These are phyloP conservation scores for Paradoxurus hermaphroditus DNA, from an alignment of 2,113 vertebrate genomes.

Conservation along the genomic window DNA sequence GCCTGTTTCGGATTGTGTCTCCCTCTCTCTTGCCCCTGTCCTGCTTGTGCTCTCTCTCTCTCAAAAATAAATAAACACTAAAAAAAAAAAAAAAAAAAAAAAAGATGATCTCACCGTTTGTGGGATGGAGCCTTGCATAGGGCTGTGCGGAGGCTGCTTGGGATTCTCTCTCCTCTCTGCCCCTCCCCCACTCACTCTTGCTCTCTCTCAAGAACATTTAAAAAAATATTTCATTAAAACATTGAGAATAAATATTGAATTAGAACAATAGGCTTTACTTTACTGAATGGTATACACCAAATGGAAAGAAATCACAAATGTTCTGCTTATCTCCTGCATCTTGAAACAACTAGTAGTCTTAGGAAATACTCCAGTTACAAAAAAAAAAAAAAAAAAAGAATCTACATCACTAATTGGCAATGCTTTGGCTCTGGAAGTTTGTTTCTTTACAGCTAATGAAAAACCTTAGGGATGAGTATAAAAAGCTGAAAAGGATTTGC, in stretches of 20 bases:
- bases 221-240: not conserved
- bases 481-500: not conserved
- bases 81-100: too few species aligned
- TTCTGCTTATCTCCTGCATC: not conserved
- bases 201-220: not conserved
- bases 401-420: not conserved
- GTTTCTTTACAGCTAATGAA: not conserved
- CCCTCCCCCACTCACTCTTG: not conserved
- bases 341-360: not conserved
- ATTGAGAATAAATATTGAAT: not conserved
- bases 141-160: not conserved
- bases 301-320: not conserved
- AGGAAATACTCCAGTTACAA: not conserved
- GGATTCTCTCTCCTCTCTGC: too few species aligned
- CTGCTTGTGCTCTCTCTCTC: too few species aligned
- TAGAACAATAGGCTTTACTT: not conserved
- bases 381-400: not conserved
- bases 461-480: not conserved
- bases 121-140: not conserved
- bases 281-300: not conserved
- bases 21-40: too few species aligned
- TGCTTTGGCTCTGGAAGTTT: not conserved
- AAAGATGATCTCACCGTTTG: not conserved
- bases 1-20: too few species aligned
- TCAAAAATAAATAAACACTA: too few species aligned